phyloP scores from a whole-genome alignment of 2,888 invertebrate species.

The Cordilura impudica region DNA sequence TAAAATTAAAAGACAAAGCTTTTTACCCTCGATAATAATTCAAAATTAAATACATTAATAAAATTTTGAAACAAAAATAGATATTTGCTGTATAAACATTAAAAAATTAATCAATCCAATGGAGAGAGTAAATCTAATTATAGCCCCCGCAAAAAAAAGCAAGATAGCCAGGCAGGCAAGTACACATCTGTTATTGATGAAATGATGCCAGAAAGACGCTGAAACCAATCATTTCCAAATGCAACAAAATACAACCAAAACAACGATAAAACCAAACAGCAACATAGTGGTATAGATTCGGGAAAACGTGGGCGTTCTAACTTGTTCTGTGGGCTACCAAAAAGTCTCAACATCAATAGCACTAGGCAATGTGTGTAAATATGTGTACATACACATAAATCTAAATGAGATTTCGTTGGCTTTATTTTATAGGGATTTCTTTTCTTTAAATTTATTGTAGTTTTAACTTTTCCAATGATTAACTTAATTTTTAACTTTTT shows the following conservation, averaged over 20 bases:
- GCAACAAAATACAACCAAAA: neutral
- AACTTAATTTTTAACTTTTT: neutral
- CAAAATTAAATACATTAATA: neutral
- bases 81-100: neutral
- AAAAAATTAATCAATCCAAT: neutral
- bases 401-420: neutral
- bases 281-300: conserved; percentile 24
- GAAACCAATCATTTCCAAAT: neutral
- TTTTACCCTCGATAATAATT: neutral
- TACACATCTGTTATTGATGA: conserved; percentile 44
- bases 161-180: neutral
- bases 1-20: neutral
- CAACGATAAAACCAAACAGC: neutral
- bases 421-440: neutral
- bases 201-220: neutral
- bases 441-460: neutral
- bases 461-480: neutral
- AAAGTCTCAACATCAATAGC: neutral
- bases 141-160: conserved; percentile 26
- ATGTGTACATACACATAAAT: conserved; percentile 1
- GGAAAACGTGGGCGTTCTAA: conserved; percentile 63
- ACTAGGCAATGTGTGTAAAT: conserved; percentile 12
- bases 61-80: neutral
- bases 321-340: conserved; percentile 51
- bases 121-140: conserved; percentile 17